phyloP scores from a whole-genome alignment of 2,888 invertebrate species.

The Ashinkailepas kermadecensis region DNA sequence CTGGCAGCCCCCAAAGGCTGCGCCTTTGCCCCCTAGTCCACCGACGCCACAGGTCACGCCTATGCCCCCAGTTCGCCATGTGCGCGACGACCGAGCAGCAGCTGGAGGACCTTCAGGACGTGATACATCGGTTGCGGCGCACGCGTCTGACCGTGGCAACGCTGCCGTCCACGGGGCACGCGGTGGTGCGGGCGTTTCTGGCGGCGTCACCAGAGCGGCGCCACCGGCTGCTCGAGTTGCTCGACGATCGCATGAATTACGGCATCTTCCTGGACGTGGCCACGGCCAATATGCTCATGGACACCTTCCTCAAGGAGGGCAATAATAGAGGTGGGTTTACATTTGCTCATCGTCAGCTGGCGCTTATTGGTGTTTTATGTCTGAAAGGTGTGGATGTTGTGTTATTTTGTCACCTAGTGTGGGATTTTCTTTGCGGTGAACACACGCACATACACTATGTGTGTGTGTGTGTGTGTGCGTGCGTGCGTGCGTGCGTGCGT shows the following conservation, averaged over 20 bases:
- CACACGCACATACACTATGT: too few relatives aligned
- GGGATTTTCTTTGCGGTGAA: too few relatives aligned
- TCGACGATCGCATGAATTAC: slow-evolving; percentile 74
- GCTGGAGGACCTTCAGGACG: slow-evolving; percentile 62
- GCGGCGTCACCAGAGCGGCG: slow-evolving; percentile 45
- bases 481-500: too few relatives aligned
- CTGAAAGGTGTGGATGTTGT: too few relatives aligned
- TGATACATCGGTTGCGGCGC: slow-evolving; percentile 61
- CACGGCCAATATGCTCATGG: slow-evolving; percentile 68
- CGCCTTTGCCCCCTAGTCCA: too few relatives aligned
- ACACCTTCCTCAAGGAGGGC: slow-evolving; percentile 61
- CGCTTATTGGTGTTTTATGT: too few relatives aligned
- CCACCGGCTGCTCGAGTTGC: slow-evolving; percentile 59
- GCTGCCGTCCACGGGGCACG: slow-evolving; percentile 73
- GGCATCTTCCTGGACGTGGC: slow-evolving; percentile 84
- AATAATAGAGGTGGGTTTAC: slow-evolving; percentile 47
- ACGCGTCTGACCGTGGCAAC: slow-evolving; percentile 62
- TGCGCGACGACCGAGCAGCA: slow-evolving; percentile 41
- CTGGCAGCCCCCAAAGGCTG: too few relatives aligned
- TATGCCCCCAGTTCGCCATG: neutral
- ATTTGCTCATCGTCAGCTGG: too few relatives aligned
- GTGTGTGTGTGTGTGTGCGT: too few relatives aligned
- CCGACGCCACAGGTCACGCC: too few relatives aligned
- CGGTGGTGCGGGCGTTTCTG: slow-evolving; percentile 53
- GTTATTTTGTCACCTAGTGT: too few relatives aligned